Evolutionary conservation across 2,113 vertebrate species (phyloP), one percentile per base, ranked within the genome.

Genomic region (Limanda limanda): DNA sequence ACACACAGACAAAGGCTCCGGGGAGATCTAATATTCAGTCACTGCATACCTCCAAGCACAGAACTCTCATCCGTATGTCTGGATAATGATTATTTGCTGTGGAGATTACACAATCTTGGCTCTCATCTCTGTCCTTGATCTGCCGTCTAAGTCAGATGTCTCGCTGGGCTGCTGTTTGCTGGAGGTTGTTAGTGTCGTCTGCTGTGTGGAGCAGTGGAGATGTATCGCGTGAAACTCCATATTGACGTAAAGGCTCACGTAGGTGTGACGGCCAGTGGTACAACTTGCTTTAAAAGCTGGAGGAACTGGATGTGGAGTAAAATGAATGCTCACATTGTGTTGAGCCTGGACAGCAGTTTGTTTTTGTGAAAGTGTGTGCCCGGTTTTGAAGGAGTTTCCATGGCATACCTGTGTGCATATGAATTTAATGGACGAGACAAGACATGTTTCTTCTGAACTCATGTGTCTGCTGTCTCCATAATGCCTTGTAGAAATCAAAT

Each of bases 81-180:
- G 24, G 8, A 56, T 70, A 52, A 82, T 74, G 47, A 67, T 70
- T 61, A 0, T 27, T 68, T 61, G 52, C 31, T 21, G 8, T 3
- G 2, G 24, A 59, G 67, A 57, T 52, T 59, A 63, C 67, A 24
- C 52, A 68, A 82, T 86, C 81, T 69, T 62, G 1, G 11, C 52
- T 82, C 58, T 70, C 24, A 74, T 87, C 65, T 64, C 56, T 71
- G 55, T 63, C 35, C 54, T 72, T 63, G 35, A 10, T 60, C 25
- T 13, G 42, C 64, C 63, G 57, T 74, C 69, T 72, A 72, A 69
- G 52, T 69, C 71, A 23, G 15, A 35, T 0, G 25, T n/a, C 27
- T 52, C 5, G 25, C n/a, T 84, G 73, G 79, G 27, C 11, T 65
- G 35, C 55, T 76, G 23, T 61, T 42, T 45, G 70, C 57, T 76